Evolutionary conservation across 2,113 vertebrate species (phyloP), one percentile per base, ranked within the genome.

Genomic region (Atherinomorus stipes): DNA sequence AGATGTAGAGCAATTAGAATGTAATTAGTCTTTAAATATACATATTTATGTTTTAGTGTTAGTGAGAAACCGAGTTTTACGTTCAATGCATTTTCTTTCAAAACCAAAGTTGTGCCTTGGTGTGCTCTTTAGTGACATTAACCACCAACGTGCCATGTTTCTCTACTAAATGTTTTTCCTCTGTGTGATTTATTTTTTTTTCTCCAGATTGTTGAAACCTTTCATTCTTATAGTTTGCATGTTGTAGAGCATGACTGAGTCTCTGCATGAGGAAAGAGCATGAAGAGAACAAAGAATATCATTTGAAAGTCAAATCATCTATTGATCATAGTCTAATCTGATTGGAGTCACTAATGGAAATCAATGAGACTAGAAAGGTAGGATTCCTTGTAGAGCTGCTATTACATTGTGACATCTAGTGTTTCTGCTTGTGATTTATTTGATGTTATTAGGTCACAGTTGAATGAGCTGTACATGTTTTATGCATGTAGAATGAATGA

Each of bases 71-170:
- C 16, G n/a, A 0, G 2, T 71, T 58, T 56, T 53, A n/a, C 54
- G 16, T 44, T 11, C 3, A 5, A 13, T 34, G 5, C 19, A 23
- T 57, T 44, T 28, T 65, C 53, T 40, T 21, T 23, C 0, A 65
- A 83, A 85, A 74, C 81, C 74, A 86, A 89, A 86, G 72, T 71
- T 7, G 67, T 82, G 80, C 76, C 78, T 91, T 72, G 71, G 66
- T 78, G 80, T 2, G n/a, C 60, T 60, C 65, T 37, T 57, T 40
- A 6, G 49, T 57, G 51, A 58, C 22, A 3, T 74, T 5, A 70
- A 47, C 64, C 74, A 78, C 79, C 81, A 80, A 22, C 11, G 81
- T 84, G 85, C 78, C 86, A 84, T 61, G 65, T 63, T 49, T 61
- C 1, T 38, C 74, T 40, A 8, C 18, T 22, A 13, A 45, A 28